Conservation (phyloP, 2,797 vertebrate genomes). For the Saguinus oedipus region DNA sequence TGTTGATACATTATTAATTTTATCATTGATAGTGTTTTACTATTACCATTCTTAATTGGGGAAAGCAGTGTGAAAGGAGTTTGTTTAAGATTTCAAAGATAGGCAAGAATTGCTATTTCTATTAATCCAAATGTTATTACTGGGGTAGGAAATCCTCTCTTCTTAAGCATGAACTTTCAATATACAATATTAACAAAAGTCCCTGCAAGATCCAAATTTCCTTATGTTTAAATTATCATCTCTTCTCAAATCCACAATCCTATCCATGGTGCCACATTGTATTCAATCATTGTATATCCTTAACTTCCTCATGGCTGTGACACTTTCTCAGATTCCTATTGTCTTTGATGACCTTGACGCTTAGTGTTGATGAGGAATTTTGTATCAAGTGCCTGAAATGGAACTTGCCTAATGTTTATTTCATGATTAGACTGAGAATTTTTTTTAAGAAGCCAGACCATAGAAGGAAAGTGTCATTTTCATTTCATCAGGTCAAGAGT, state of each 20-base stretch:
- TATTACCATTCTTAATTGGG: background rate
- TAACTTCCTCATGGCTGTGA: background rate
- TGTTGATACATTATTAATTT: background rate
- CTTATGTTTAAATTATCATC: background rate
- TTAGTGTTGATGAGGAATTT: background rate
- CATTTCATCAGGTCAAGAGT: background rate
- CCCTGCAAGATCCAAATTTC: background rate
- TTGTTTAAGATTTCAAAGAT: background rate
- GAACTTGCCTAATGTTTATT: background rate
- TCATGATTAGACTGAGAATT: background rate
- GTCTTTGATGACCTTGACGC: background rate
- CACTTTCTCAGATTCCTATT: background rate
- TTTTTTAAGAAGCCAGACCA: background rate
- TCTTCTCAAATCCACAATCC: no score
- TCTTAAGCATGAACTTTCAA: background rate
- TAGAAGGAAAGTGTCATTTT: background rate
- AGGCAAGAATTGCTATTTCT: background rate
- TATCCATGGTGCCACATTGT: background rate
- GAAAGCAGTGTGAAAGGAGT: background rate
- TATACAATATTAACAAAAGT: background rate
- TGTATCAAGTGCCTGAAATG: background rate
- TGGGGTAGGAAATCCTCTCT: background rate
- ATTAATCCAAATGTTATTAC: background rate
- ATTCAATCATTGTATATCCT: background rate
- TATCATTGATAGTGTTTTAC: background rate